These are phyloP conservation scores for Stenoptilia bipunctidactyla DNA, from an alignment of 2,888 invertebrate genomes.

Conservation along the genomic window DNA sequence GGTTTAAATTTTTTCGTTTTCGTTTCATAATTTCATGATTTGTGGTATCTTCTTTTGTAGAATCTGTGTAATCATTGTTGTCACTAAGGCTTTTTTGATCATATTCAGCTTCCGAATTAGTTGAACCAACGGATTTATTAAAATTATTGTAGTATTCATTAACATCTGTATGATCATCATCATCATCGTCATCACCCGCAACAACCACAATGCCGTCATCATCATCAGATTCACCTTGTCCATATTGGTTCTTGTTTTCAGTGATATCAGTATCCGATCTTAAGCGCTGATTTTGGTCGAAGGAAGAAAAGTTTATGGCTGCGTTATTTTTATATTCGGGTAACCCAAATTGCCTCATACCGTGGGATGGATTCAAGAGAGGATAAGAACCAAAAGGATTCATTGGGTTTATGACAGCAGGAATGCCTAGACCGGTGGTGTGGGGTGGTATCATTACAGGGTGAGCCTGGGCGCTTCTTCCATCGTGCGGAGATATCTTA, in stretches of 20 bases:
- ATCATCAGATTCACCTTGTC: slow-evolving; percentile 77
- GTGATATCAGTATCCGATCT: slow-evolving; percentile 46
- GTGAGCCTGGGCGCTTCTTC: slow-evolving; percentile 89
- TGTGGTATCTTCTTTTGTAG: slow-evolving; percentile 58
- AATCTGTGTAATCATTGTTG: slow-evolving; percentile 41
- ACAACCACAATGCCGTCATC: slow-evolving; percentile 85
- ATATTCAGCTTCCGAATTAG: slow-evolving; percentile 54
- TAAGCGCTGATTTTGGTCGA: slow-evolving; percentile 44
- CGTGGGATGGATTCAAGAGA: slow-evolving; percentile 78
- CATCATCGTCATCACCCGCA: slow-evolving; percentile 82
- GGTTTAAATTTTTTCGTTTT: slow-evolving; percentile 91
- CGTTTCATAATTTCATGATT: slow-evolving; percentile 78
- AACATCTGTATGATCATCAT: slow-evolving; percentile 66
- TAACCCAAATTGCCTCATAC: slow-evolving; percentile 71
- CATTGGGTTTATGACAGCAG: slow-evolving; percentile 78
- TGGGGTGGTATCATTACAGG: slow-evolving; percentile 83
- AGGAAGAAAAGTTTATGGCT: slow-evolving; percentile 35
- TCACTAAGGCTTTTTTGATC: slow-evolving; percentile 58
- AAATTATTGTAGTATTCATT: slow-evolving; percentile 53
- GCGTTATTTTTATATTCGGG: slow-evolving; percentile 60
- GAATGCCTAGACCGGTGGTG: slow-evolving; percentile 72
- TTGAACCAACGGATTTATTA: slow-evolving; percentile 48
- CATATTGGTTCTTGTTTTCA: slow-evolving; percentile 70
- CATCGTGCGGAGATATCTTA: slow-evolving; percentile 95
- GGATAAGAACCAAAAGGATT: slow-evolving; percentile 85